Conservation (phyloP, 92 coral and sea anemone species). For the Parazoanthus darwini region DNA sequence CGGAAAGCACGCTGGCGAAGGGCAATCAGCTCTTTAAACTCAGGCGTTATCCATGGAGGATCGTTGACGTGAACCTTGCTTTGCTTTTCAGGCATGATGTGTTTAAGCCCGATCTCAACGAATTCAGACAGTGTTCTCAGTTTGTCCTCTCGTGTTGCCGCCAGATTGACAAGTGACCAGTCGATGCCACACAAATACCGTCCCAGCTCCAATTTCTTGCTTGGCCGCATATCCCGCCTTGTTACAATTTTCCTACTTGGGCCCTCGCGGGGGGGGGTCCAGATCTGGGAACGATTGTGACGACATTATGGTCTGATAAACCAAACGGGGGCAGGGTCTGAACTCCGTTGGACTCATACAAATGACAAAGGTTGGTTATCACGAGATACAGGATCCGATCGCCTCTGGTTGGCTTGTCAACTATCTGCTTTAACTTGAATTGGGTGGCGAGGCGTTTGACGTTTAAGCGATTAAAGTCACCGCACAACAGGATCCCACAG, state of each 20-base stretch:
- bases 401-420: conserved; percentile 3
- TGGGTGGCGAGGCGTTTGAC: too few species aligned
- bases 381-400: conserved; percentile 16
- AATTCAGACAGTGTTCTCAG: not conserved
- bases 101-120: not conserved
- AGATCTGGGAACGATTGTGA: not conserved
- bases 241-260: conserved; percentile 2
- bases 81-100: too few species aligned
- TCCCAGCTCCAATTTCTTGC: not conserved
- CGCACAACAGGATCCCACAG: too few species aligned
- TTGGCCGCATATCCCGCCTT: not conserved
- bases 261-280: conserved; percentile 11
- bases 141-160: not conserved
- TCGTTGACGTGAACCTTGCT: not conserved
- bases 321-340: conserved; percentile 12
- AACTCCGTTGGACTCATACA: not conserved
- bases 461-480: too few species aligned
- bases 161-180: not conserved
- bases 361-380: not conserved
- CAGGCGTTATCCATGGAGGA: too few species aligned
- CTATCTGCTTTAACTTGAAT: not conserved
- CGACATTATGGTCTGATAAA: conserved; percentile 1
- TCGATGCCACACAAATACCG: not conserved
- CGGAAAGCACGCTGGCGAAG: conserved; percentile 9
- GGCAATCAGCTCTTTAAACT: not conserved